Conservation (phyloP, 1,140 invertebrate species). For the Hermatobates lingyangjiaoensis region DNA sequence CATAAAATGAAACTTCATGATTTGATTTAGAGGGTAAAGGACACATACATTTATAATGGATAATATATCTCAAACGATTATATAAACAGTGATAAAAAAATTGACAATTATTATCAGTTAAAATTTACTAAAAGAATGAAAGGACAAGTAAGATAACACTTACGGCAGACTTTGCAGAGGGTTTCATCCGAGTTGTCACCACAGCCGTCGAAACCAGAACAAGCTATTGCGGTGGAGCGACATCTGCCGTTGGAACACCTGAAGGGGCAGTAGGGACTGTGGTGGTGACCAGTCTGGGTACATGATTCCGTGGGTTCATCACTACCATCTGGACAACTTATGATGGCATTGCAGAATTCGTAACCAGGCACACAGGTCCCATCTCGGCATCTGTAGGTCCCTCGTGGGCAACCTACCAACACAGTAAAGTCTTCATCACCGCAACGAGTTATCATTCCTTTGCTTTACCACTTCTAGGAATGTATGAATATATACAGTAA, state of each 20-base stretch:
- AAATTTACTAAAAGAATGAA: neutral
- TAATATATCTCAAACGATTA: no score
- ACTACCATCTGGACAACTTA: constrained; percentile 63
- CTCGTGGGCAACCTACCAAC: constrained; percentile 39
- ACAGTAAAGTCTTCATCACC: no score
- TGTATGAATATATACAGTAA: no score
- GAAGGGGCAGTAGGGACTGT: constrained; percentile 50
- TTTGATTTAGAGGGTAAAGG: no score
- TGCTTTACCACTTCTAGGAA: no score
- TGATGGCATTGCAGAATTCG: constrained; percentile 75
- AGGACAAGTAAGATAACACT: constrained; percentile 7
- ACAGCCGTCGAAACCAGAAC: constrained; percentile 72
- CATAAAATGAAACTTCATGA: no score
- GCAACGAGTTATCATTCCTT: no score
- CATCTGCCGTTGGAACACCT: constrained; percentile 69
- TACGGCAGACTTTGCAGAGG: constrained; percentile 64
- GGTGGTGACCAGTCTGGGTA: constrained; percentile 15
- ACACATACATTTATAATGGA: no score
- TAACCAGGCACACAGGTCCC: constrained; percentile 72
- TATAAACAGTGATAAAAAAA: no score
- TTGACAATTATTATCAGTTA: neutral
- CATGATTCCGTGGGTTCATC: constrained; percentile 64
- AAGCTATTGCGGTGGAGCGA: constrained; percentile 65
- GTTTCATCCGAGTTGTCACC: constrained; percentile 75
- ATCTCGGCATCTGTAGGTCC: constrained; percentile 61